Evolutionary conservation across 2,797 vertebrate genomes (phyloP).

Genomic region (Champsocephalus esox): DNA sequence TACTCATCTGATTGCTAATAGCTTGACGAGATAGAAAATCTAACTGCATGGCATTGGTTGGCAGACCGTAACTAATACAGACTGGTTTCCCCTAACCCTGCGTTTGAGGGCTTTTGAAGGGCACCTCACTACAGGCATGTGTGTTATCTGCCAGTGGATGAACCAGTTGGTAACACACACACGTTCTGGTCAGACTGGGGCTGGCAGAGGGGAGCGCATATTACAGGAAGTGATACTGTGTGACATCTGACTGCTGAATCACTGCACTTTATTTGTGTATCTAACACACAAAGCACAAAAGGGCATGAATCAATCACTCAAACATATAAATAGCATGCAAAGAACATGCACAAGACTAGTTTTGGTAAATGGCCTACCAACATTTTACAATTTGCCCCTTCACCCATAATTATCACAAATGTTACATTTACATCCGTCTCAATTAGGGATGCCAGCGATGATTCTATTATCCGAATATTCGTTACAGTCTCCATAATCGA

Average conservation of each 20-base stretch:
- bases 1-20: conserved; percentile 41
- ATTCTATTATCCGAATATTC: too few species aligned
- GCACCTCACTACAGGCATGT: neutral
- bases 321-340: neutral
- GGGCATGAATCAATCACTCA: neutral
- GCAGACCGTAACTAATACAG: neutral
- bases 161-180: conserved; percentile 5
- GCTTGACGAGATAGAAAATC: conserved; percentile 18
- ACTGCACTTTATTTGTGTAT: conserved; percentile 13
- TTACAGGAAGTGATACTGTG: conserved; percentile 16
- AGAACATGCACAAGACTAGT: neutral
- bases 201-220: conserved; percentile 22
- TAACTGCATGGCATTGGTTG: conserved; percentile 1
- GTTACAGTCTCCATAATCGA: too few species aligned
- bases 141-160: neutral
- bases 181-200: conserved; percentile 1
- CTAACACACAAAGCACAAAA: conserved; percentile 1
- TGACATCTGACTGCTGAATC: conserved; percentile 40
- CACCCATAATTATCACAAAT: too few species aligned
- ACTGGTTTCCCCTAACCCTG: conserved; percentile 5
- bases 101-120: conserved; percentile 9
- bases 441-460: too few species aligned
- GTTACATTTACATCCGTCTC: too few species aligned
- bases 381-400: neutral
- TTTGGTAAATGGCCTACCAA: neutral